Base-by-base conservation (phyloP, 2,888 invertebrate genomes). In the Troides helena region DNA sequence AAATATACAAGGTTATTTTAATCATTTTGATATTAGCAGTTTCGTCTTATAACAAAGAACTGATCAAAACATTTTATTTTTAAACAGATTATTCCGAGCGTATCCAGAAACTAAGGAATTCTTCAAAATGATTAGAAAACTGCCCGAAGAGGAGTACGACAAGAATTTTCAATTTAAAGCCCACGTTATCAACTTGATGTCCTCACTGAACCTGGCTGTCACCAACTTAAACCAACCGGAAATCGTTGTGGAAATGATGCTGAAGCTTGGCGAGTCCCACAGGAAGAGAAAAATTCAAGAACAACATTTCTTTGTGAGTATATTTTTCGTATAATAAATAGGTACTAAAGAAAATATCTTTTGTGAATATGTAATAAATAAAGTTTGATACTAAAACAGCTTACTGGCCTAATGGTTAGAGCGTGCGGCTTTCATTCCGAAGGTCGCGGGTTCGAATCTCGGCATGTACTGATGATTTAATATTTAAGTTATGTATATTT, bases 111-210 rank as follows among this genome's bases (percentile, higher is more conserved):
- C 87, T 30, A 91, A 84, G 75, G 84, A 88, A 2, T 91, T 84
- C 83, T 93, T 93, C 81, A 87, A 77, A 74, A 87, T 90, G 84
- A 77, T 93, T 8, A 82, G 82, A 69, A 85, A 87, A 56, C 73
- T 82, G 2, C 82, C 89, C 0, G 88, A 87, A 65, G 87, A 88
- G 17, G 84, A 92, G 57, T 89, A 85, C 75, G 69, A 80, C 0
- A 68, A 76, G n/a, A 92, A 87, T 75, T 81, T 87, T 1, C 92
- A 92, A 77, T 93, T 92, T 78, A 91, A 89, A 67, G 92, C 91
- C 0, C 93, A 93, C 78, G 90, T 92, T 36, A 87, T 92, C 70
- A 93, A 89, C 74, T 78, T 93, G 65, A 92, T 93, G 89, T 83
- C 86, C 2, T 76, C 92, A 17, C 73, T 93, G 10, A 89, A 89